A percentile compares a stretch with the other conserved stretches of the same genome.
phyloP scores from a whole-genome alignment of 2,888 invertebrate genomes.

The Volucella inanis region DNA sequence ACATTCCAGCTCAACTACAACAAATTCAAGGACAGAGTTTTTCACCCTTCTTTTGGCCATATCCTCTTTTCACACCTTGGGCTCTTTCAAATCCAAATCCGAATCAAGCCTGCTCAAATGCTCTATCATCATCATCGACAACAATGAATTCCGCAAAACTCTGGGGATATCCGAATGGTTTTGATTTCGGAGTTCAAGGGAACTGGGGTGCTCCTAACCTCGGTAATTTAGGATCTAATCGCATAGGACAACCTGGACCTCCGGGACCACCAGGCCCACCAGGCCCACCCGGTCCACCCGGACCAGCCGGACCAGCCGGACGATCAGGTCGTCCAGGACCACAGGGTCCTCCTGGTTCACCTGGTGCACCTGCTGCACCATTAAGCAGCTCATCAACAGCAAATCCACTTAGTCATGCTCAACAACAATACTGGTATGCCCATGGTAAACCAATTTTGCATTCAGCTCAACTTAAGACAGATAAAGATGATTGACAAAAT shows the following conservation, averaged over 20 bases:
- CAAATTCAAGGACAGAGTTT: constrained; percentile 12
- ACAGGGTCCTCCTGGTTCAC: constrained; percentile 43
- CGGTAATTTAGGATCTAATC: neutral
- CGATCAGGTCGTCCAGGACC: constrained; percentile 68
- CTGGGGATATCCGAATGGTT: constrained; percentile 47
- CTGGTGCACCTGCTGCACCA: constrained; percentile 70
- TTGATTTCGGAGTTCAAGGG: constrained; percentile 62
- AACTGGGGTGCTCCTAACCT: constrained; percentile 22
- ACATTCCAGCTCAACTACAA: neutral
- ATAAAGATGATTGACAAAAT: constrained; percentile 26
- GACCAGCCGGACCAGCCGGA: constrained; percentile 76
- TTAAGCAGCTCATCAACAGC: constrained; percentile 50
- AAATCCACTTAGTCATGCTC: constrained; percentile 76
- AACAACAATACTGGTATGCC: constrained; percentile 75
- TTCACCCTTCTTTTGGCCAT: neutral
- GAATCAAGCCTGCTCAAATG: constrained; percentile 33
- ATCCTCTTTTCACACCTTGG: neutral
- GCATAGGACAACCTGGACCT: constrained; percentile 60
- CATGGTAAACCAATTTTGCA: constrained; percentile 60
- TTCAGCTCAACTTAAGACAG: constrained; percentile 49
- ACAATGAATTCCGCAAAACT: constrained; percentile 34
- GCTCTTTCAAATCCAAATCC: constrained; percentile 28
- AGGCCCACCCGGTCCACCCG: constrained; percentile 76
- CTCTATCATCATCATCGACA: constrained; percentile 1
- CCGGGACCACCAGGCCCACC: constrained; percentile 62